phyloP scores from a whole-genome alignment of 2,888 invertebrate species.

The Tipula vernalis region DNA sequence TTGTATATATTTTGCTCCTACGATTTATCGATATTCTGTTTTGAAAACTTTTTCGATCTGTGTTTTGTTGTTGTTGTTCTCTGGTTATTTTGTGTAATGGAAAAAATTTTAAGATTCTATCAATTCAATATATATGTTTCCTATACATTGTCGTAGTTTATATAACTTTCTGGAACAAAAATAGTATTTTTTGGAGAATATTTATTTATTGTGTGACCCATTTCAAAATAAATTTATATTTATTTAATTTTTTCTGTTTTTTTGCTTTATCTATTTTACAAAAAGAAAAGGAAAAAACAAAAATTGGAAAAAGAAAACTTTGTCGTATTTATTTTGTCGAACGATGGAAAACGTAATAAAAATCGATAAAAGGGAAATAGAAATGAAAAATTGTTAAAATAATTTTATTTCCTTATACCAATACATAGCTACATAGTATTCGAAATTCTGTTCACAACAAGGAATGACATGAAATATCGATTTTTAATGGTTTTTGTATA shows the following conservation, averaged over 20 bases:
- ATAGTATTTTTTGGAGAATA: not conserved
- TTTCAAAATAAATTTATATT: not conserved
- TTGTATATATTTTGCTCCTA: not conserved
- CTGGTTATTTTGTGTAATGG: not conserved
- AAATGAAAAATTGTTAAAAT: not conserved
- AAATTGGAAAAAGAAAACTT: not conserved
- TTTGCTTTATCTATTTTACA: not conserved
- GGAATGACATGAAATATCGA: not conserved
- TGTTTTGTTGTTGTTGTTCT: not conserved
- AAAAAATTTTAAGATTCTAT: not conserved
- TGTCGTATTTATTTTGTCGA: not conserved
- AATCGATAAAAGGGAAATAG: not conserved
- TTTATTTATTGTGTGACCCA: conserved; percentile 4
- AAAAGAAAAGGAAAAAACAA: not conserved
- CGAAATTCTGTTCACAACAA: not conserved
- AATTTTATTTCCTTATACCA: not conserved
- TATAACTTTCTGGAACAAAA: conserved; percentile 4
- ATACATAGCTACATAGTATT: not conserved
- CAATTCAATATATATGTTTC: not conserved
- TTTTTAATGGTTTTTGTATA: not conserved
- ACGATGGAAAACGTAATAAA: not conserved
- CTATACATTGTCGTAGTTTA: not conserved
- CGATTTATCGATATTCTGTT: not conserved
- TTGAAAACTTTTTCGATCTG: not conserved
- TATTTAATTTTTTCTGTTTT: not conserved